These are phyloP conservation scores for Actinopyga echinites DNA, from an alignment of 53 echinoderm and acorn worm species.

Conservation along the genomic window DNA sequence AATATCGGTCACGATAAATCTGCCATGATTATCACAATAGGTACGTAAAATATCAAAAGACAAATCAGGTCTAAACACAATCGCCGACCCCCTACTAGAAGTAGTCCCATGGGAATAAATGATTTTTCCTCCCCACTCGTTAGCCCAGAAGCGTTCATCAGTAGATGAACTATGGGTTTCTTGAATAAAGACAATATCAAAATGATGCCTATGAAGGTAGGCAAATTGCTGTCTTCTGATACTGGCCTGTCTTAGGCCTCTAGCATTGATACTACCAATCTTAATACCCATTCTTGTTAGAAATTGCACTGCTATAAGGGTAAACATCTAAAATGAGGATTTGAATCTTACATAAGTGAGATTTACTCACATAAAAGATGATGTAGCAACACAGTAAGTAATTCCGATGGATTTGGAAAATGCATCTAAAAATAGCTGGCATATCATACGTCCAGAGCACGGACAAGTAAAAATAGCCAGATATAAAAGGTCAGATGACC, in stretches of 20 bases:
- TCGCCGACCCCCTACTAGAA: slow-evolving; percentile 10
- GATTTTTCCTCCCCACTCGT: background rate
- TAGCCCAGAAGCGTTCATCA: background rate
- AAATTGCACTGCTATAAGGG: too few species aligned
- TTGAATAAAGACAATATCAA: too few species aligned
- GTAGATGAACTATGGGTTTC: background rate
- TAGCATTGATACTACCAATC: too few species aligned
- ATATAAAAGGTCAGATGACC: background rate
- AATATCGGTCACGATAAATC: slow-evolving; percentile 32
- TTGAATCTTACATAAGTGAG: too few species aligned
- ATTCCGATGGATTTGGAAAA: background rate
- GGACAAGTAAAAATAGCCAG: too few species aligned
- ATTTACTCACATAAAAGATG: background rate
- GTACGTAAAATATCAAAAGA: background rate
- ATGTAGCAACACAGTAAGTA: background rate
- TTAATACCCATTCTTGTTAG: background rate
- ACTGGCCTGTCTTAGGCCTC: background rate
- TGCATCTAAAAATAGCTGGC: background rate
- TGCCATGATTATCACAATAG: slow-evolving; percentile 23
- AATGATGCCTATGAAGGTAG: too few species aligned
- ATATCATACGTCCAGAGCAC: background rate
- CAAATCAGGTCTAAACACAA: slow-evolving; percentile 23
- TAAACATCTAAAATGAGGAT: too few species aligned
- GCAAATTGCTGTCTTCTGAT: background rate
- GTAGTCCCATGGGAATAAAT: slow-evolving; percentile 22